A percentile compares a stretch with the other conserved stretches of the same genome.
phyloP scores from a whole-genome alignment of 1,140 invertebrate species.

The Philopotamus ludificatus region DNA sequence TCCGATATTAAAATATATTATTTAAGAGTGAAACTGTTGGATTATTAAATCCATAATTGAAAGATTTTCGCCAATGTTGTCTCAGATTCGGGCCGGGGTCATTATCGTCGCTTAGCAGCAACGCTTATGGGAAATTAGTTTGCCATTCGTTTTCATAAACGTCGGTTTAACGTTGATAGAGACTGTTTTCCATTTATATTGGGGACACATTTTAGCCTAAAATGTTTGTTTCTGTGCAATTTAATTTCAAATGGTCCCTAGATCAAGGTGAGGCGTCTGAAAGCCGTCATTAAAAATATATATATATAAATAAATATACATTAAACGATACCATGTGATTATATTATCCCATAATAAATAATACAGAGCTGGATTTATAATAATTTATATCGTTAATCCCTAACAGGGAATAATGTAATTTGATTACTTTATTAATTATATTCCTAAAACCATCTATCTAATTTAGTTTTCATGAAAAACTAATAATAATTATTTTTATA shows the following conservation, averaged over 20 bases:
- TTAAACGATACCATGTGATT: too few species aligned
- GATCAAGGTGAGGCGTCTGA: too few species aligned
- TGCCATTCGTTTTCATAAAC: constrained; percentile 31
- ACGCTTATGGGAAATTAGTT: constrained; percentile 29
- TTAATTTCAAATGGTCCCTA: too few species aligned
- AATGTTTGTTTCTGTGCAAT: constrained; percentile 25
- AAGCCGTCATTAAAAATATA: not conserved
- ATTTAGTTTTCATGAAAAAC: too few species aligned
- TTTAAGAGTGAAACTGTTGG: not conserved
- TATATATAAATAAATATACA: not conserved
- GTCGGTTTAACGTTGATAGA: constrained; percentile 30
- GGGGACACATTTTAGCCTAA: not conserved
- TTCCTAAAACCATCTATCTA: too few species aligned
- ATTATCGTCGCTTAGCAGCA: constrained; percentile 11
- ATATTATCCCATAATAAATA: too few species aligned
- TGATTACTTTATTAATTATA: too few species aligned
- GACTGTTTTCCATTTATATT: constrained; percentile 27
- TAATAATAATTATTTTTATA: too few species aligned
- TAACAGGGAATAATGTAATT: too few species aligned
- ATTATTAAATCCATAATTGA: not conserved
- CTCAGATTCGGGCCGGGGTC: not conserved
- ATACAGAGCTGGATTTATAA: too few species aligned
- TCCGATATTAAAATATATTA: too few species aligned
- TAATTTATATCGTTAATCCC: too few species aligned
- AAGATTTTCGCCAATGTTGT: not conserved